Evolutionary conservation across 2,888 invertebrate genomes (phyloP), one percentile per base, ranked within the genome.

Genomic region (Drosophila niveifrons): DNA sequence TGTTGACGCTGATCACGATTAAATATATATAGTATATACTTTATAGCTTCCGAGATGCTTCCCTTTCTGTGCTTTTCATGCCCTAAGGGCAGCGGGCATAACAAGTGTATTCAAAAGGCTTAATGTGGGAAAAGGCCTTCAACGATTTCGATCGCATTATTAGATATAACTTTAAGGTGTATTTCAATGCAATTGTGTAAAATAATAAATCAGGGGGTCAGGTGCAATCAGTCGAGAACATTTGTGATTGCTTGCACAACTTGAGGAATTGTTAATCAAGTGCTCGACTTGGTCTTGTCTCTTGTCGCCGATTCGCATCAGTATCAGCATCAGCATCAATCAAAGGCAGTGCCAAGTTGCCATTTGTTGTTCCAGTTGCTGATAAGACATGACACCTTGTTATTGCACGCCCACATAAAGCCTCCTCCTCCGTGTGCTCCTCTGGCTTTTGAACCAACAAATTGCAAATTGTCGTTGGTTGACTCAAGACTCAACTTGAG

Each of bases 371-470:
- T 11, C 56, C 36, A 13, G 13, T 36, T 46, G 10, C 23, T 61
- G 61, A 74, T 70, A 74, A 70, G 61, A 55, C 34, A 18, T 55
- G 71, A 66, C 75, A 75, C 71, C 74, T 74, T 61, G 48, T 50
- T 39, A 39, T 17, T 63, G 55, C 51, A 71, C 70, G 47, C 46
- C 36, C 46, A 56, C 46, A 56, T 23, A 31, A 29, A 4, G 9
- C 41, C 28, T 29, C 23, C 28, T 29, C 23, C 1, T 23, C 23
- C 23, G 23, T 23, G 4, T 43, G 29, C 29, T 23, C 34, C 46
- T 17, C 43, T 9, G 44, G 11, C 46, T 46, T 23, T 23, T 29
- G n/a, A 2, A 44, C 11, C 48, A 8, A 34, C 34, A 18, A 59
- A 47, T 62, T 51, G 68, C 70, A 65, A 65, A 44, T 57, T 74